Base-by-base conservation (phyloP, 2,888 invertebrate genomes). In the Pharmacophagus antenor region DNA sequence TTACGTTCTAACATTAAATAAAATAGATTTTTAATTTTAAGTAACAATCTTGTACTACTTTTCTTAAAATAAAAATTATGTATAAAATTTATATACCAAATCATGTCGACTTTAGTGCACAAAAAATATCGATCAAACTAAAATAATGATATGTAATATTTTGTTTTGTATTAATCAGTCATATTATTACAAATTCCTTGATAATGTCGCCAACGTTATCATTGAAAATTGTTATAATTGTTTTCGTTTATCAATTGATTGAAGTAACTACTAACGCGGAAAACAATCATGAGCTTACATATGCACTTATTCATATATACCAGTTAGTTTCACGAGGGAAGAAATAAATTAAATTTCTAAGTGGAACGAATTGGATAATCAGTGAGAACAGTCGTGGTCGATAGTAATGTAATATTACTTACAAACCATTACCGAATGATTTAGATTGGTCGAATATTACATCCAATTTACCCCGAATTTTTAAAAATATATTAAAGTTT, bases 261-360 rank as follows among this genome's bases (percentile, higher is more conserved):
- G 31, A 31, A 12, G 31, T 31, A 31, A 10, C 0, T 12, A 15
- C 31, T 12, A 10, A 31, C 15, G 31, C 15, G 31, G 31, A 15
- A 8, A 15, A 15, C 12, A 31, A 10, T 31, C 31, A 27, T 12
- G 10, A 31, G 31, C 15, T 31, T 31, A 31, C 31, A n/a, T n/a
- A n/a, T n/a, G n/a, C n/a, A n/a, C n/a, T n/a, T 27, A 27, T 7
- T 27, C 27, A 4, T 27, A 41, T 15, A 1, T 3, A 17, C 15
- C 42, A 17, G n/a, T 17, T 17, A n/a, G 42, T n/a, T 42, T 42
- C 42, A 42, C 15, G 17, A 42, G 7, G 17, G 18, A 18, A 42
- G 17, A 42, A 42, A 42, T 42, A 42, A 42, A 42, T 42, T n/a
- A 18, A 42, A 42, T 17, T 17, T 15, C 42, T 42, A 42, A 42